Evolutionary conservation across 2,888 invertebrate genomes (phyloP), one percentile per base, ranked within the genome.

Genomic region (Watsonalla binaria): DNA sequence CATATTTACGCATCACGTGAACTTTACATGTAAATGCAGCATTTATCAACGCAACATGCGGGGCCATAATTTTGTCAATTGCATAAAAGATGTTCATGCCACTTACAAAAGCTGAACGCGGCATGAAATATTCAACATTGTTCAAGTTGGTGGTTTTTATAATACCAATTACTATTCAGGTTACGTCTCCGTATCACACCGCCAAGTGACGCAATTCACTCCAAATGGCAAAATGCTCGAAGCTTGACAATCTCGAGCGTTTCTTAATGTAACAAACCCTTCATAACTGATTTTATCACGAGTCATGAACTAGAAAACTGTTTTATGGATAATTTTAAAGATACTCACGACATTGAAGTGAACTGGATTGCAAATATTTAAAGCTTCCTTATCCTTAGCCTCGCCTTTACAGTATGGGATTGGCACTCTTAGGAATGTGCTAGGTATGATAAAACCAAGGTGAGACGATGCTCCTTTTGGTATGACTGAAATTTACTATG

Each of bases 41-140:
- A 15, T 46, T 46, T 46, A 8, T 14, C 7, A 9, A 9, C 9
- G 5, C 49, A 15, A 37, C 7, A 11, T 34, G 5, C n/a, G n/a
- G 15, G 13, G 37, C 37, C 11, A 55, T 60, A 59, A 57, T 59
- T 60, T 55, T 14, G 42, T 58, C 54, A 51, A 56, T 59, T 65
- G 52, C 61, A 59, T 56, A 64, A 63, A 58, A 54, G 59, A 51
- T 63, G 51, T 55, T 62, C 68, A 70, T 61, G 61, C 70, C 70
- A 70, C 69, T 72, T 70, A 65, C 75, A 70, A 70, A 72, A 68
- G 65, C 62, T 58, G 62, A 15, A 65, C 58, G 55, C 54, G 66
- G 59, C 71, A 80, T 81, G 80, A 77, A 80, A 80, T 80, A 85
- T 84, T 82, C 78, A 83, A 78, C 75, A 74, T 70, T 68, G 65